Base-by-base conservation (phyloP, 2,113 vertebrate genomes). In the Camelus bactrianus region DNA sequence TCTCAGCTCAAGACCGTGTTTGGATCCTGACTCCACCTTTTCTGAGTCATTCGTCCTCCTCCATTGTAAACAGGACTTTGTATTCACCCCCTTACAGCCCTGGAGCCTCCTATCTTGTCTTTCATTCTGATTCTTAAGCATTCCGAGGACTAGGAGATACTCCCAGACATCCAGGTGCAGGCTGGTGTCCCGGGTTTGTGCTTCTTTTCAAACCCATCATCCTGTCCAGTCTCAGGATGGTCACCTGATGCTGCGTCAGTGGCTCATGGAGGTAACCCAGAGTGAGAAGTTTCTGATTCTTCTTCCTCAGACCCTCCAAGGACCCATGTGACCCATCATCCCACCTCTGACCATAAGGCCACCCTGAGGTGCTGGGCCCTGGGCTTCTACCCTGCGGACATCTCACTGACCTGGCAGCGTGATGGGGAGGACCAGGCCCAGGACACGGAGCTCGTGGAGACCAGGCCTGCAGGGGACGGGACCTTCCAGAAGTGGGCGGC, bases 301-400 rank as follows among this genome's bases (percentile, higher is more conserved):
- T 50, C 6, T 16, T 6, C 19, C 64, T 67, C 48, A 97, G 80
- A 92, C 1, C 26, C 67, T 17, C 94, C 64, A n/a, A 91, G 82
- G 1, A 22, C 12, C 64, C 46, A 64, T 0, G 17, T 91, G 64
- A 91, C 38, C 52, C 73, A 6, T 16, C 60, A 76, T 62, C 26
- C 14, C 14, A 0, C 16, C 70, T 91, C 3, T 42, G 42, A 70
- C 0, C 0, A 0, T 22, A 52, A 52, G 32, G 80, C 35, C 60
- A 69, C 14, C 14, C 19, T 91, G 26, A 69, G 42, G 42, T 91
- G 70, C 42, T 86, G 82, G 82, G 46, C 60, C 11, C 2, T 58
- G 60, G 50, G 48, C 32, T 77, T 97, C 15, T 99, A 98, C 96
- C 69, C 98, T 62, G 28, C 3, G 0, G 93, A 85, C 5, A 91